phyloP scores from a whole-genome alignment of 2,888 invertebrate genomes.

The Agrotis exclamationis region DNA sequence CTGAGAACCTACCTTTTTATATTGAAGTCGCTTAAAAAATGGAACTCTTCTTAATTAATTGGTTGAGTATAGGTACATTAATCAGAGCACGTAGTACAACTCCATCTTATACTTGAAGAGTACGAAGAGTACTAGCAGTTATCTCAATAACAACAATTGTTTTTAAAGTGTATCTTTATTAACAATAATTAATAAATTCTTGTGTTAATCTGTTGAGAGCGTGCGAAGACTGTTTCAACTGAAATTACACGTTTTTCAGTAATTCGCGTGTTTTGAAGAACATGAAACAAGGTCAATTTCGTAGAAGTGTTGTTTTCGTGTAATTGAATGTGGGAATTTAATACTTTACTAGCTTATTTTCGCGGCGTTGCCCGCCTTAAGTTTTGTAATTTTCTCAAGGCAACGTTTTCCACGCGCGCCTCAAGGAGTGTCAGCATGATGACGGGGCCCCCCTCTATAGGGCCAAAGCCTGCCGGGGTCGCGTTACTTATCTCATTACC shows the following conservation, averaged over 20 bases:
- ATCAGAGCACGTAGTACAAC: not conserved
- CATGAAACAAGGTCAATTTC: not conserved
- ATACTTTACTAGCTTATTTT: too few species aligned
- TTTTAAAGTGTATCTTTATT: constrained; percentile 24
- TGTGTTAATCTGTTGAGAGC: constrained; percentile 4
- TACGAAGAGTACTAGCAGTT: constrained; percentile 5
- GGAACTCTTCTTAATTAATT: too few species aligned
- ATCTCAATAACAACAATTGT: constrained; percentile 22
- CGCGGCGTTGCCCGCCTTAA: too few species aligned
- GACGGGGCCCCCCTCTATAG: too few species aligned
- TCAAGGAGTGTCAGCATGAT: too few species aligned
- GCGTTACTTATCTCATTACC: too few species aligned
- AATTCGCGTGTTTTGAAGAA: not conserved
- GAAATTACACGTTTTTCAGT: constrained; percentile 12
- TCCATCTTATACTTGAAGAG: not conserved
- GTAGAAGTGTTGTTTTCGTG: not conserved
- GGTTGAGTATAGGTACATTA: not conserved
- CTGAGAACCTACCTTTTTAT: not conserved
- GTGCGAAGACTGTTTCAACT: constrained; percentile 26
- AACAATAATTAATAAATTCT: constrained; percentile 12
- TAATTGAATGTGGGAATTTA: not conserved
- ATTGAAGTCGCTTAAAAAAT: too few species aligned
- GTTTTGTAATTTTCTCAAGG: too few species aligned
- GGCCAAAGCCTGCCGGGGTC: too few species aligned
- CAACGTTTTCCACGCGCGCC: too few species aligned